A percentile compares a stretch with the other conserved stretches of the same genome.
Conservation (phyloP, 2,797 vertebrate species). For the Linurgus olivaceus region DNA sequence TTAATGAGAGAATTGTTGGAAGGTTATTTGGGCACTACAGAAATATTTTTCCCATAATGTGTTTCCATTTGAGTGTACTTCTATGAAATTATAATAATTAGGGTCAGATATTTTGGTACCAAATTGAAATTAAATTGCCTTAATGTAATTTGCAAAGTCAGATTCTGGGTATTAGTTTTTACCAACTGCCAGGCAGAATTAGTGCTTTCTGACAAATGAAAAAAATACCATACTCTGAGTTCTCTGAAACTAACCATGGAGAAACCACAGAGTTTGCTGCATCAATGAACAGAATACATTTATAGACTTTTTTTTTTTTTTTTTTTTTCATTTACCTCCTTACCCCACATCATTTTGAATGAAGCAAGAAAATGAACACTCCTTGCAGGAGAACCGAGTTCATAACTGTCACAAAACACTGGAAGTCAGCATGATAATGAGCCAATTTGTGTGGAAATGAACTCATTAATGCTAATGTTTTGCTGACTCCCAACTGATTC, state of each 20-base stretch:
- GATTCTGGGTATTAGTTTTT: background rate
- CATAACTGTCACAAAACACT: slow-evolving; percentile 58
- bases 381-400: slow-evolving; percentile 55
- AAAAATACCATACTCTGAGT: background rate
- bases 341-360: slow-evolving; percentile 27
- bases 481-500: slow-evolving; percentile 73
- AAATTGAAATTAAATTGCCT: background rate
- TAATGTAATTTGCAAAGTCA: background rate
- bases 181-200: background rate
- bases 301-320: background rate
- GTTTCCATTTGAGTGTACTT: background rate
- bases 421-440: slow-evolving; percentile 72
- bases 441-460: slow-evolving; percentile 75
- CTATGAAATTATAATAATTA: background rate
- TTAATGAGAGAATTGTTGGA: background rate
- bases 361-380: slow-evolving; percentile 47
- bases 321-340: background rate
- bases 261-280: background rate
- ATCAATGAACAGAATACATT: background rate
- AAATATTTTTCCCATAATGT: background rate
- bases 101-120: background rate
- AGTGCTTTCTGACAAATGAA: background rate
- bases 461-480: slow-evolving; percentile 77
- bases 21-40: background rate
- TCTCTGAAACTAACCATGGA: background rate